phyloP scores from a whole-genome alignment of 1,140 invertebrate species.

The Ganaspis sp. region DNA sequence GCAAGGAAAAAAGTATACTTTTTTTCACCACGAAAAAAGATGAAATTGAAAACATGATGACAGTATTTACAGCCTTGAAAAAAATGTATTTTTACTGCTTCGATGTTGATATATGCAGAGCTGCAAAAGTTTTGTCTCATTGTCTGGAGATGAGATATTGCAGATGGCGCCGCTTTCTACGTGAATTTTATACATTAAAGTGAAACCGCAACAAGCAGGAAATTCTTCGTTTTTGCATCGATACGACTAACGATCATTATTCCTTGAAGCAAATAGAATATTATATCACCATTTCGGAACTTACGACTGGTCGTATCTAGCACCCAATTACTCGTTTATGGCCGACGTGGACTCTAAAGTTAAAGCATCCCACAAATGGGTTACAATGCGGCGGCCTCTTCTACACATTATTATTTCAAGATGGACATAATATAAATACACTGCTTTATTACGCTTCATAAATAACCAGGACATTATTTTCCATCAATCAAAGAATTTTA shows the following conservation, averaged over 20 bases:
- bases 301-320: conserved; percentile 14
- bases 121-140: too few relatives aligned
- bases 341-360: background rate
- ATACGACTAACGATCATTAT: background rate
- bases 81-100: too few relatives aligned
- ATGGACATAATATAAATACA: conserved; percentile 42
- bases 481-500: conserved; percentile 50
- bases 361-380: conserved; percentile 13
- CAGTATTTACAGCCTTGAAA: too few relatives aligned
- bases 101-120: too few relatives aligned
- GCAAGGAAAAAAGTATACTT: too few relatives aligned
- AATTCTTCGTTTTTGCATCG: background rate
- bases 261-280: conserved; percentile 22
- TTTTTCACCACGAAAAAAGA: too few relatives aligned
- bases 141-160: background rate
- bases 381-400: conserved; percentile 7
- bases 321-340: conserved; percentile 25
- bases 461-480: conserved; percentile 51
- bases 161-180: background rate
- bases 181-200: background rate
- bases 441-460: conserved; percentile 49
- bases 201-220: background rate
- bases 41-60: too few relatives aligned
- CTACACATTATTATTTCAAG: conserved; percentile 46
- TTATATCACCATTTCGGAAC: conserved; percentile 4